A percentile compares a stretch with the other conserved stretches of the same genome.
Evolutionary conservation across 2,113 vertebrate species (phyloP).

Genomic region (Apodemus sylvaticus): DNA sequence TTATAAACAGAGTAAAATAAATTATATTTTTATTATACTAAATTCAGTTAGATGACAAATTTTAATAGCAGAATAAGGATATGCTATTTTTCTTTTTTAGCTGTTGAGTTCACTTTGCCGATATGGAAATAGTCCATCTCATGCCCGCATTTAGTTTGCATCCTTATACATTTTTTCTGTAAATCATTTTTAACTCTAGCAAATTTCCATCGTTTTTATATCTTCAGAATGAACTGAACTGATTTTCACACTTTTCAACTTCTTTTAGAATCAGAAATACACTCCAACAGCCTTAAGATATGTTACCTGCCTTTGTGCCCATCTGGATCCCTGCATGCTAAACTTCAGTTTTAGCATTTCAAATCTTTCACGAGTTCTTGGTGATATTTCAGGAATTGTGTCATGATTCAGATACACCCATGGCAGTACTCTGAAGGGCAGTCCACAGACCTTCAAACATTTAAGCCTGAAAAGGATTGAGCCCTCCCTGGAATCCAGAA

Average conservation of each 20-base stretch:
- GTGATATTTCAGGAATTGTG: slow-evolving; percentile 56
- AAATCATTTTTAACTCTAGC: slow-evolving; percentile 39
- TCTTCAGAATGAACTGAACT: slow-evolving; percentile 31
- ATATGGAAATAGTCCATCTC: not conserved
- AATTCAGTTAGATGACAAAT: not conserved
- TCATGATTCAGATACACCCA: slow-evolving; percentile 36
- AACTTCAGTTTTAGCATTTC: slow-evolving; percentile 60
- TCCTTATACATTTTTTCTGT: not conserved
- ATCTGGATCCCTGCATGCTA: slow-evolving; percentile 48
- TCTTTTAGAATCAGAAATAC: slow-evolving; percentile 39
- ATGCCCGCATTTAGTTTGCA: not conserved
- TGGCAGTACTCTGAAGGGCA: slow-evolving; percentile 41
- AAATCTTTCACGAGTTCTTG: slow-evolving; percentile 51
- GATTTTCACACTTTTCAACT: slow-evolving; percentile 46
- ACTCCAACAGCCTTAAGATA: slow-evolving; percentile 38
- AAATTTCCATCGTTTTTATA: slow-evolving; percentile 22
- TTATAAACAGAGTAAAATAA: slow-evolving; percentile 47
- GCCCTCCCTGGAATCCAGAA: slow-evolving; percentile 40
- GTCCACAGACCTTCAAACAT: slow-evolving; percentile 18
- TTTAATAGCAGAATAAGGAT: slow-evolving; percentile 20
- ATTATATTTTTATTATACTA: slow-evolving; percentile 38
- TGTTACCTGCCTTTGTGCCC: slow-evolving; percentile 31
- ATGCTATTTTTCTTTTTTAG: slow-evolving; percentile 39
- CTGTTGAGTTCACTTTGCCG: slow-evolving; percentile 18
- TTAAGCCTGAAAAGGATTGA: slow-evolving; percentile 54